Percentiles rank a stretch among this genome's conserved stretches.
Conservation (phyloP, 2,113 vertebrate genomes). For the Steatornis caripensis region DNA sequence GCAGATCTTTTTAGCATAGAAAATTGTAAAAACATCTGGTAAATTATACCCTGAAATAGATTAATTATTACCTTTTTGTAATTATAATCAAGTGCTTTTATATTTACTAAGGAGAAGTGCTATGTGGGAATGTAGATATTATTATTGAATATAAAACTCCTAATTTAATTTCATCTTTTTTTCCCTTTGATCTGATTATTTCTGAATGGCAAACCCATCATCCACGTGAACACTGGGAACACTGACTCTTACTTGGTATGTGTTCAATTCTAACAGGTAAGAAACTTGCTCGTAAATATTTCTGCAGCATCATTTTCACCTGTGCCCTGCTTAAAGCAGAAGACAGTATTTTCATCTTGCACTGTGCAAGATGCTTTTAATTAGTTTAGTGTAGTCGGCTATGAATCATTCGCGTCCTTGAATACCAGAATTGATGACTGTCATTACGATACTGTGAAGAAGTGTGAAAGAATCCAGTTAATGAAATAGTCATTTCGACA, state of each 20-base stretch:
- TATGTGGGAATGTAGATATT: not conserved
- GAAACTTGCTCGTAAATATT: not conserved
- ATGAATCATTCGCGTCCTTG: constrained; percentile 21
- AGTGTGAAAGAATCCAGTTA: not conserved
- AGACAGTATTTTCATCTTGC: constrained; percentile 3
- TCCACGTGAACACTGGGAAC: not conserved
- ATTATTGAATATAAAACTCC: not conserved
- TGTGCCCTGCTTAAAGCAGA: not conserved
- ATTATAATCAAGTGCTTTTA: not conserved
- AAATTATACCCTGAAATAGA: not conserved
- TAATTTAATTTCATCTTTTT: constrained; percentile 33
- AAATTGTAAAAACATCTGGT: not conserved
- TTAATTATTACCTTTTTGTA: constrained; percentile 27
- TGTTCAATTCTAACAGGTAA: constrained; percentile 23
- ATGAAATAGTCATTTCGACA: constrained; percentile 6
- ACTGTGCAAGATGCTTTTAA: constrained; percentile 12
- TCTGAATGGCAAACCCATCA: constrained; percentile 11
- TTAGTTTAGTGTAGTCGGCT: not conserved
- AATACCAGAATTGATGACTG: constrained; percentile 31
- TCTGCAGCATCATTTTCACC: constrained; percentile 5
- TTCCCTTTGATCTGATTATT: constrained; percentile 16
- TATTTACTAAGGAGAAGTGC: not conserved
- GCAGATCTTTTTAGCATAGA: not conserved
- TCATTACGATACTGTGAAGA: not conserved
- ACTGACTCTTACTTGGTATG: not conserved